phyloP scores from a whole-genome alignment of 2,113 vertebrate genomes.

The Heliornis fulica region DNA sequence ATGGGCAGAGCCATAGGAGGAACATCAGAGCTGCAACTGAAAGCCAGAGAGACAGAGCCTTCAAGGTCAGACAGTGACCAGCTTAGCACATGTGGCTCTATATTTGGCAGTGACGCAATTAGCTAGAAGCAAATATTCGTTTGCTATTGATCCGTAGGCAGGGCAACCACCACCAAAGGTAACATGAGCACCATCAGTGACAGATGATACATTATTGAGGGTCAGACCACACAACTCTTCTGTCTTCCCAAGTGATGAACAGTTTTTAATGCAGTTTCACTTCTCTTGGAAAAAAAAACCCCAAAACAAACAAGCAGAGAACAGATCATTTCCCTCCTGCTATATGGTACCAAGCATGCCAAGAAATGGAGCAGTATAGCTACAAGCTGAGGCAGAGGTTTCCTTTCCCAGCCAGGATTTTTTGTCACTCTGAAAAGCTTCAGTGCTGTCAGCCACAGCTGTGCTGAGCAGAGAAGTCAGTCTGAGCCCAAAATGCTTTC shows the following conservation, averaged over 20 bases:
- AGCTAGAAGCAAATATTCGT: not conserved
- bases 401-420: not conserved
- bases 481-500: not conserved
- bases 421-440: not conserved
- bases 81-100: not conserved
- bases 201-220: not conserved
- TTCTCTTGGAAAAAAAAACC: not conserved
- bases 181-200: not conserved
- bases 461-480: not conserved
- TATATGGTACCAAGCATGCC: not conserved
- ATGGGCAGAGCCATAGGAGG: rapidly evolving
- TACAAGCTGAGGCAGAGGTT: not conserved
- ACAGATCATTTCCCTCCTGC: not conserved
- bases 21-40: not conserved
- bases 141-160: slow-evolving; percentile 4
- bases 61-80: not conserved
- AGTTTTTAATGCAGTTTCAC: not conserved
- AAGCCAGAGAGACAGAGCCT: not conserved
- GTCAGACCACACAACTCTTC: not conserved
- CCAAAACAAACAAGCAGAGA: not conserved
- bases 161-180: not conserved
- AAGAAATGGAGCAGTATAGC: not conserved
- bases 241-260: not conserved
- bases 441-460: not conserved
- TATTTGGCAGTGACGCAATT: not conserved